Base-by-base conservation (phyloP, 2,113 vertebrate genomes). In the Riparia riparia region DNA sequence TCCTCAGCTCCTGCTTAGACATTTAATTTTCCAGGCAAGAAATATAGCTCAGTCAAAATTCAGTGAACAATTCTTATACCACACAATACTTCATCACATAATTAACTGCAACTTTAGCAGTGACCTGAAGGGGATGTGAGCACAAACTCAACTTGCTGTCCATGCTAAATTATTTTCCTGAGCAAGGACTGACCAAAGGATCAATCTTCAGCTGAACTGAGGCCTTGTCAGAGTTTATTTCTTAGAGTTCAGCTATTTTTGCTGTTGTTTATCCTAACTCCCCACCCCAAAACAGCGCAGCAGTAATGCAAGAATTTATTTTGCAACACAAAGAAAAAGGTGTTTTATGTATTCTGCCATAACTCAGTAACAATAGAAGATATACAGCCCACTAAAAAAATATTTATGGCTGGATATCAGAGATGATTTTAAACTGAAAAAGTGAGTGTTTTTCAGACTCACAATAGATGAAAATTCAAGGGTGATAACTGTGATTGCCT, bases 11-110 rank as follows among this genome's bases (percentile, higher is more conserved):
- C n/a, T 57, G 17, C 12, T 78, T 42, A 63, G 86, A 73, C 37
- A 68, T 83, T 93, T 91, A 79, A 21, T 88, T 85, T 86, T 79
- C 42, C 47, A 70, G 42, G 44, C 32, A 87, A 88, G 45, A 93
- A 82, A 85, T 83, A 72, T 4, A 73, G 45, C 24, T 51, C 8
- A 37, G 74, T 77, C 45, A 93, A 73, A 85, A 89, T 87, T 87
- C 60, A 58, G 34, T 66, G 74, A 83, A 87, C 70, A 34, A 41
- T 88, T 57, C 22, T 24, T 72, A 32, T 17, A 28, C 42, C 24
- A 84, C 28, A 42, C 25, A 79, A 34, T 42, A 58, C 11, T 94
- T 91, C 53, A 45, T 74, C 70, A 72, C 45, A 32, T 76, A 79
- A 37, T 89, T 85, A 91, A 65, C 81, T 19, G 20, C 82, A 91